Evolutionary conservation across 1,140 invertebrate genomes (phyloP), one percentile per base, ranked within the genome.

Genomic region (Heliconius melpomene): DNA sequence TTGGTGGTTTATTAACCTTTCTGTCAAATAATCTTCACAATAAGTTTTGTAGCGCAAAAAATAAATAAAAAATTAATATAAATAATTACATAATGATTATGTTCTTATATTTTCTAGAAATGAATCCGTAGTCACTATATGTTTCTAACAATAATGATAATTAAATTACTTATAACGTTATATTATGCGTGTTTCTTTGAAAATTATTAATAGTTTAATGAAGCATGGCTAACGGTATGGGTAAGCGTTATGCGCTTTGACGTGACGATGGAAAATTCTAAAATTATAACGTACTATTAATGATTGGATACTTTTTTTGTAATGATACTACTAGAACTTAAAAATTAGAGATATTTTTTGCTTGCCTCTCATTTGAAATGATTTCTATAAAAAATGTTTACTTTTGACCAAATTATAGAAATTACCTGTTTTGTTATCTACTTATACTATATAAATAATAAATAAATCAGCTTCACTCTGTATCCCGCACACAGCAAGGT

Each of bases 141-240:
- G 8, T 29, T 66, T 66, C 23, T 66, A 66, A 46, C 40, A 46
- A 46, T 16, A 46, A 29, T 26, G 9, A 66, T 66, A 66, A 26
- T 66, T 66, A 66, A 29, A 13, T 26, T 16, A 66, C 60, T 29
- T 60, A 23, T 60, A 29, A 66, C 11, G 5, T 66, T 7, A 29
- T 66, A 66, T 66, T 16, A 66, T 29, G 60, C 26, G 60, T 66
- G 60, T 18, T 18, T 74, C 26, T 79, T 18, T 52, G 18, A 52
- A 74, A 46, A 74, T 74, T 50, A 36, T 74, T 74, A 36, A 74
- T 74, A 74, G 46, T 46, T 74, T 26, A 74, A 74, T 74, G 72
- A 50, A 74, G 38, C 60, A 23, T 57, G 23, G 23, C 60, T 16
- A 66, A 66, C 26, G 26, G 60, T 66, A 66, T 13, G 23, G 23